phyloP scores from a whole-genome alignment of 37 sponge, comb jelly and placozoan genomes.

The Dysidea cf. avara region DNA sequence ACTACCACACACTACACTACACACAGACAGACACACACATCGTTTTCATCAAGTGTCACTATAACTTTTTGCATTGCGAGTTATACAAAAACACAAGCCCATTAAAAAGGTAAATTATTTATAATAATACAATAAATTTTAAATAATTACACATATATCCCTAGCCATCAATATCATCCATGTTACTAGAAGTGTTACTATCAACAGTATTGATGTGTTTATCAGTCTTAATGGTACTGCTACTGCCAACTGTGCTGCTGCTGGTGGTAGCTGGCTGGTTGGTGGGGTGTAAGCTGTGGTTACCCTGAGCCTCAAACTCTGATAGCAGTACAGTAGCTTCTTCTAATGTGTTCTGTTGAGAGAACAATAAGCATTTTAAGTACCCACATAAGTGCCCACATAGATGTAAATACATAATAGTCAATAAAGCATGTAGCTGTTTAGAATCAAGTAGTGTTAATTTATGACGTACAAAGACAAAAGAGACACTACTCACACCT shows the following conservation, averaged over 20 bases:
- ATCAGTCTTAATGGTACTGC: constrained; percentile 18
- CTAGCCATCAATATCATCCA: too few relatives aligned
- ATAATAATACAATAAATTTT: too few relatives aligned
- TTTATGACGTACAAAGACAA: background rate
- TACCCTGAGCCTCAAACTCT: constrained; percentile 68
- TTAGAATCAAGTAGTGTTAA: constrained; percentile 1
- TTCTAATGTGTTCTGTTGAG: constrained; percentile 69
- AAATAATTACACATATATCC: too few relatives aligned
- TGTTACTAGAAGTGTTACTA: too few relatives aligned
- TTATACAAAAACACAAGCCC: too few relatives aligned
- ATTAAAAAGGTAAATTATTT: too few relatives aligned
- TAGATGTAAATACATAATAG: background rate
- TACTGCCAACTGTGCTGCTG: background rate
- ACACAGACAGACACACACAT: too few relatives aligned
- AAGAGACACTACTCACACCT: background rate
- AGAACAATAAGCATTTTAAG: background rate
- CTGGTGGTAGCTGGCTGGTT: constrained; percentile 6
- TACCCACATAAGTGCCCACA: background rate
- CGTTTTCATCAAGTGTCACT: too few relatives aligned
- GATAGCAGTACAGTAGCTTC: constrained; percentile 76
- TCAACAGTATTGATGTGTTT: too few relatives aligned
- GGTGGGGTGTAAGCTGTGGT: background rate
- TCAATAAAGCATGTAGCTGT: background rate
- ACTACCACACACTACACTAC: too few relatives aligned
- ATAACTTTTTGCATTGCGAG: too few relatives aligned